Conservation (phyloP, 2,797 vertebrate genomes). For the Girardinus metallicus region DNA sequence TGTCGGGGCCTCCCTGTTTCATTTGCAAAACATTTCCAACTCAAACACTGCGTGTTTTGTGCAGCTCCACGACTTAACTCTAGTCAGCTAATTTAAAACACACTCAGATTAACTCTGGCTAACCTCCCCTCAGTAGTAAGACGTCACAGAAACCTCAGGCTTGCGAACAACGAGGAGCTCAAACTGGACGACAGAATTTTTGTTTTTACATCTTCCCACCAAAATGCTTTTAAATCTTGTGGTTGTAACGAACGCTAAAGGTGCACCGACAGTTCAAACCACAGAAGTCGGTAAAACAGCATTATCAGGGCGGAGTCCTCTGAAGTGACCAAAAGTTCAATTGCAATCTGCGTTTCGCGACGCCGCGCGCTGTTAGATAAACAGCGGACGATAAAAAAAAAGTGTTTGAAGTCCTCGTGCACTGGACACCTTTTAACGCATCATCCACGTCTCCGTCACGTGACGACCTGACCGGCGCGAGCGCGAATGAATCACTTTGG, state of each 20-base stretch:
- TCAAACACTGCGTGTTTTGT: constrained; percentile 27
- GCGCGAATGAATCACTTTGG: constrained; percentile 53
- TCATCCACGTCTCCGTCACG: constrained; percentile 29
- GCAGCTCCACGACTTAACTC: constrained; percentile 44
- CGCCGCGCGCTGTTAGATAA: constrained; percentile 32
- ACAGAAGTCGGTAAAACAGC: constrained; percentile 48
- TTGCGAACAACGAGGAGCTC: background rate
- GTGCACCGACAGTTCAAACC: constrained; percentile 4
- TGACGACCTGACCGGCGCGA: constrained; percentile 25
- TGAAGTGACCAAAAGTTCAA: constrained; percentile 60
- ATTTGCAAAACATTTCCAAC: constrained; percentile 9
- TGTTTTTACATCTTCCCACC: background rate
- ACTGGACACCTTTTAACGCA: constrained; percentile 29
- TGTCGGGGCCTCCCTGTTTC: background rate
- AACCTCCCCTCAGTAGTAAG: constrained; percentile 37
- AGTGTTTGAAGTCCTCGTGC: constrained; percentile 41
- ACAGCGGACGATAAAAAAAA: constrained; percentile 57
- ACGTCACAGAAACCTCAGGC: constrained; percentile 16
- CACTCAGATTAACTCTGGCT: constrained; percentile 31
- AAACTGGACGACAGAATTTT: background rate
- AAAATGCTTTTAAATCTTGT: background rate
- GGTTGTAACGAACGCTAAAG: background rate
- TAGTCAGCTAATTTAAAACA: constrained; percentile 45
- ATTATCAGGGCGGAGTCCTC: constrained; percentile 46
- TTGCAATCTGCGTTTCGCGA: constrained; percentile 46